Evolutionary conservation across 2,113 vertebrate genomes (phyloP).

Genomic region (Stictonetta naevosa): DNA sequence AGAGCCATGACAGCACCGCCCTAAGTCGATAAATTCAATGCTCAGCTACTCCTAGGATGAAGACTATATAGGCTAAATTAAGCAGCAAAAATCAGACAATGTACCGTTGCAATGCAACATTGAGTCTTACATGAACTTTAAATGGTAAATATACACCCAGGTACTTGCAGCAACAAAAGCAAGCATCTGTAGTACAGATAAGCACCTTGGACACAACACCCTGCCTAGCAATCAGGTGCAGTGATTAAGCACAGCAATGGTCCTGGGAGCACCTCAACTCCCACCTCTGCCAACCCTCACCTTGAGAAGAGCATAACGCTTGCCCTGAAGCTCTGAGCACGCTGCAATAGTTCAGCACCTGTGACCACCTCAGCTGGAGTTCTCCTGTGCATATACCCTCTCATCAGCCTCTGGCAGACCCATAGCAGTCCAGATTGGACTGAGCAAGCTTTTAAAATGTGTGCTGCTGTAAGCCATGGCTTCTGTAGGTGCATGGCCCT

Average conservation of each 20-base stretch:
- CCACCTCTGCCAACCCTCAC: not conserved
- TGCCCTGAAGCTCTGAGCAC: not conserved
- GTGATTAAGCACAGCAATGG: not conserved
- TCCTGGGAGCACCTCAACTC: not conserved
- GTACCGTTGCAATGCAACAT: not conserved
- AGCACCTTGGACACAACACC: not conserved
- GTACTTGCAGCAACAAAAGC: not conserved
- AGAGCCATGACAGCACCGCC: not conserved
- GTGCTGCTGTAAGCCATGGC: not conserved
- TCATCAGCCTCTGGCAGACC: not conserved
- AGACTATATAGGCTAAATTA: not conserved
- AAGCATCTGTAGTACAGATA: not conserved
- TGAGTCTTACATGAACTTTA: not conserved
- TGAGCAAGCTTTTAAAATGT: not conserved
- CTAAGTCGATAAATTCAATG: not conserved
- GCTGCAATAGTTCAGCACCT: not conserved
- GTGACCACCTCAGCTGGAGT: not conserved
- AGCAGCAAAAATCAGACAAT: not conserved
- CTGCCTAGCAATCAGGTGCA: not conserved
- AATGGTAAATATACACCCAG: not conserved
- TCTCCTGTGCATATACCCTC: not conserved
- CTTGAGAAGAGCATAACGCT: not conserved
- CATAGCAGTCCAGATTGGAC: not conserved
- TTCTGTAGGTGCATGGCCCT: fast-evolving
- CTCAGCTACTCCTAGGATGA: not conserved